These are phyloP conservation scores for Philonicus albiceps DNA, from an alignment of 2,888 invertebrate species.

Conservation along the genomic window DNA sequence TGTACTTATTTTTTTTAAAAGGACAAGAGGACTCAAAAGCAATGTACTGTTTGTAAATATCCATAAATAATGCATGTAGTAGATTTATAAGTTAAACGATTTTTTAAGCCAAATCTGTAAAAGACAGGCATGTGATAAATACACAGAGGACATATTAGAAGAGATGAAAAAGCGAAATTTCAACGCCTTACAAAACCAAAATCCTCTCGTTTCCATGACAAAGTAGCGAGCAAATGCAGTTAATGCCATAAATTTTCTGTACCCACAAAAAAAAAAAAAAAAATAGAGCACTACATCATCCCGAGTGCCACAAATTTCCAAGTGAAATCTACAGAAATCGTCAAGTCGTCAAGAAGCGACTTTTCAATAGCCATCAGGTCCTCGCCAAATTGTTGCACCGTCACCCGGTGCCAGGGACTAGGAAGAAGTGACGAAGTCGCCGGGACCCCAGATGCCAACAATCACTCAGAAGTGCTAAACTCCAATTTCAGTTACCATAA, in stretches of 20 bases:
- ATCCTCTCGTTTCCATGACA: neutral
- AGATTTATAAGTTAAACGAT: neutral
- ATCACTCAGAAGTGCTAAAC: conserved; percentile 22
- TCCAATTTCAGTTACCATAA: conserved; percentile 32
- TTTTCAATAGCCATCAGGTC: neutral
- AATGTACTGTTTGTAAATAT: too few species aligned
- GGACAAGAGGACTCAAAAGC: too few species aligned
- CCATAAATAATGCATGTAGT: too few species aligned
- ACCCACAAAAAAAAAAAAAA: too few species aligned
- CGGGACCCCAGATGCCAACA: conserved; percentile 17
- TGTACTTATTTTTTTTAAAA: too few species aligned
- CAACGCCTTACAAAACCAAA: neutral
- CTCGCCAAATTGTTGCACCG: neutral
- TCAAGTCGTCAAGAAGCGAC: neutral
- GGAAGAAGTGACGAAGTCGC: neutral
- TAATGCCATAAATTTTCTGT: neutral
- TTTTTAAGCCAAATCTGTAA: neutral
- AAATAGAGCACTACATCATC: neutral
- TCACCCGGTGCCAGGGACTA: neutral
- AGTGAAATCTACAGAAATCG: neutral
- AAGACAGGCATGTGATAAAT: neutral
- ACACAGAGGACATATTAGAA: neutral
- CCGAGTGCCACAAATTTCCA: neutral
- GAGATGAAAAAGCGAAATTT: neutral
- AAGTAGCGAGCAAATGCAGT: neutral